Evolutionary conservation across 2,888 invertebrate genomes (phyloP).

Genomic region (Papilio gigon): DNA sequence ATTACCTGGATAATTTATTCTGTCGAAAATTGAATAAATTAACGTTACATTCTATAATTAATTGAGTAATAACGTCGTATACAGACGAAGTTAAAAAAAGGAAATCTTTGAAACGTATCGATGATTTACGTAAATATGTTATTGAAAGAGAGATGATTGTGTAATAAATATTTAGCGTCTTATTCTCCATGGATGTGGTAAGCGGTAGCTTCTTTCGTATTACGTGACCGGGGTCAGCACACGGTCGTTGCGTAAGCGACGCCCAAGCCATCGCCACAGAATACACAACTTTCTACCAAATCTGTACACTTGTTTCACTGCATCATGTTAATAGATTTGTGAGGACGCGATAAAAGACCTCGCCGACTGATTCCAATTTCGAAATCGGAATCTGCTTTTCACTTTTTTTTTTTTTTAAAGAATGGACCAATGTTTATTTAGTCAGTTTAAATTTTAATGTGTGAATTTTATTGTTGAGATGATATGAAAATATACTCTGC

Average conservation of each 20-base stretch:
- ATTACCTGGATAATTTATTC: neutral
- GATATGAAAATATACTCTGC: conserved; percentile 27
- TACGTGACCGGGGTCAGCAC: conserved; percentile 76
- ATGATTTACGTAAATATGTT: conserved; percentile 70
- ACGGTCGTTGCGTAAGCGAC: conserved; percentile 63
- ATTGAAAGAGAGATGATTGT: conserved; percentile 62
- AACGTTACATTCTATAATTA: neutral
- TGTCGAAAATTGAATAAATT: neutral
- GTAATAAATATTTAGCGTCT: conserved; percentile 75
- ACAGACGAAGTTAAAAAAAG: conserved; percentile 39
- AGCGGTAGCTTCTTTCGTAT: conserved; percentile 68
- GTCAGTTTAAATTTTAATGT: conserved; percentile 25
- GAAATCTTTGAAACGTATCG: conserved; percentile 61
- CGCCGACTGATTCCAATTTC: conserved; percentile 45
- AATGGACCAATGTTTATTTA: conserved; percentile 33
- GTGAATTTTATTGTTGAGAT: conserved; percentile 25
- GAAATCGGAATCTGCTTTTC: conserved; percentile 41
- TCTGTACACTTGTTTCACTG: conserved; percentile 59
- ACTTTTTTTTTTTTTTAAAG: conserved; percentile 42
- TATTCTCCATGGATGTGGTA: conserved; percentile 69
- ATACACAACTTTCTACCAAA: conserved; percentile 73
- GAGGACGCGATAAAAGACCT: conserved; percentile 52
- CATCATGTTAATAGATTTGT: conserved; percentile 53
- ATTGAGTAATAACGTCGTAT: neutral
- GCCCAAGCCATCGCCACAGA: conserved; percentile 58